Evolutionary conservation across 2,888 invertebrate genomes (phyloP).

Genomic region (Diarsia dahlii): DNA sequence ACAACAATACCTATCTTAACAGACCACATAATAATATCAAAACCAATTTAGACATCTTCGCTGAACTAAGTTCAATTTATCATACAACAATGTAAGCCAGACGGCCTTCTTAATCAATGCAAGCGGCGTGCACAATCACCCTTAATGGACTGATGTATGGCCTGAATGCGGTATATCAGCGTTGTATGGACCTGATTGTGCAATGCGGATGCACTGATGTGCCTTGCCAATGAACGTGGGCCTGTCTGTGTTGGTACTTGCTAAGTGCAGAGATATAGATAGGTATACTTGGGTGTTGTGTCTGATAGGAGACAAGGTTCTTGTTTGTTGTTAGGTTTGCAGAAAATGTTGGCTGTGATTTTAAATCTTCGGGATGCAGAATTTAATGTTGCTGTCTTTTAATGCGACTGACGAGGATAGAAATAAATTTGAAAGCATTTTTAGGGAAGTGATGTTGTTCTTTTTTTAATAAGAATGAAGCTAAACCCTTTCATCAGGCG

Average conservation of each 20-base stretch:
- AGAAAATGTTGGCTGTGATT: not conserved
- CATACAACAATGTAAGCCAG: constrained; percentile 74
- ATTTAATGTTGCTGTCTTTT: not conserved
- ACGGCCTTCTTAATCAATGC: constrained; percentile 85
- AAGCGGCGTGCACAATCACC: constrained; percentile 83
- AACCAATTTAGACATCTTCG: constrained; percentile 36
- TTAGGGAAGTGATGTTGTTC: not conserved
- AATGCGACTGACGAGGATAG: not conserved
- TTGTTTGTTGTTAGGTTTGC: not conserved
- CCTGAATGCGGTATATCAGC: constrained; percentile 69
- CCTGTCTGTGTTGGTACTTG: constrained; percentile 56
- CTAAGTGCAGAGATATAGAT: constrained; percentile 17
- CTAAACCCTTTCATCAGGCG: too few relatives aligned
- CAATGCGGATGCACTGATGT: constrained; percentile 83
- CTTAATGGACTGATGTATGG: constrained; percentile 85
- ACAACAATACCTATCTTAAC: not conserved
- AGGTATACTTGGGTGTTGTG: constrained; percentile 1
- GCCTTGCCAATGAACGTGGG: constrained; percentile 83
- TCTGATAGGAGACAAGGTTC: constrained; percentile 11
- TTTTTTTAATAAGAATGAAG: not conserved
- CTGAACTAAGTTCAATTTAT: constrained; percentile 60
- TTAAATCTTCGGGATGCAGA: not conserved
- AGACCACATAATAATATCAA: constrained; percentile 28
- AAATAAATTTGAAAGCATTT: not conserved
- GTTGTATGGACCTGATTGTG: constrained; percentile 61